Evolutionary conservation across 1,140 invertebrate species (phyloP), one percentile per base, ranked within the genome.

Genomic region (Drosophila ohnishii): DNA sequence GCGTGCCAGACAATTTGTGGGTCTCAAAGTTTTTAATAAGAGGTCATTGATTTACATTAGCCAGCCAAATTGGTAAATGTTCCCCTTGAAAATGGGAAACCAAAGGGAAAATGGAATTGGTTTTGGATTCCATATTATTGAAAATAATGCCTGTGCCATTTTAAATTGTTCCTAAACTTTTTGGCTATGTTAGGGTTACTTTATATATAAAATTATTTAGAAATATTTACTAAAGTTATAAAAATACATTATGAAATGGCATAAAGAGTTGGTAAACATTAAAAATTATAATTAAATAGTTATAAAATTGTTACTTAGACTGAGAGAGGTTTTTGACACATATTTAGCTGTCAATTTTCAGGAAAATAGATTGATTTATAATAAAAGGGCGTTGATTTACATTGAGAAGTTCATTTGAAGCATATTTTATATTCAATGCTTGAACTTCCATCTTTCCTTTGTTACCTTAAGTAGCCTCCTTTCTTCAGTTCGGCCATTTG

Each of bases 21-120:
- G 55, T 80, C 66, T 60, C 63, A 50, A 86, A 86, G 83, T 87
- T 87, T 88, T 88, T 87, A 87, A 87, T 88, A 88, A 83, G 83
- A 78, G 79, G 83, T 87, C 83, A 87, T 80, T 88, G 84, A 82
- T 83, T 88, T 87, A 87, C 79, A 87, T 87, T 88, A 73, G 62
- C 63, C 69, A 45, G 58, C 42, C 73, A 51, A 86, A 74, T 63
- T 83, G 59, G 61, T 56, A 69, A 73, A 72, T 73, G 63, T 58
- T 67, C 63, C 32, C n/a, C 16, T 19, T 40, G 53, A 58, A 45
- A 59, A 53, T 35, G 47, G 39, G 47, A 45, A 67, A 45, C 37
- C 65, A 53, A 53, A 53, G 32, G 34, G 25, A 67, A 67, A 35
- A 65, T 35, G 13, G 50, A 57, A 57, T 47, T 70, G 40, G 40